Percentiles rank a stretch among this genome's conserved stretches.
Evolutionary conservation across 2,113 vertebrate species (phyloP).

Genomic region (Monarcha castaneiventris): DNA sequence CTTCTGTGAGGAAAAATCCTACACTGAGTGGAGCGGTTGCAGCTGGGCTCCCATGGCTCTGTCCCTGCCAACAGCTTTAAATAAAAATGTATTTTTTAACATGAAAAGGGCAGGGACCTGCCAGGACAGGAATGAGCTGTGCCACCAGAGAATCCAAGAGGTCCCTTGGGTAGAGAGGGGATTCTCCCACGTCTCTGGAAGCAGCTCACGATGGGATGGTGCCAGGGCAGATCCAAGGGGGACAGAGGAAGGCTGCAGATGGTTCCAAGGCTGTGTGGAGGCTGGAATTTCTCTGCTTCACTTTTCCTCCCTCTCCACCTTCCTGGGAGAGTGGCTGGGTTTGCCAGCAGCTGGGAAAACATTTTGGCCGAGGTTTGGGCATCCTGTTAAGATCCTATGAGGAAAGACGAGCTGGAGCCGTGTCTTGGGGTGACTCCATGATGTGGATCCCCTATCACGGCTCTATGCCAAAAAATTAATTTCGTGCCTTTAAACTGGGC

Average conservation of each 20-base stretch:
- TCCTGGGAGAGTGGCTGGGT: neutral
- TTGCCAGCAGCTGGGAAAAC: neutral
- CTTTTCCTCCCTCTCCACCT: neutral
- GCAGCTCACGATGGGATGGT: neutral
- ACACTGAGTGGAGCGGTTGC: neutral
- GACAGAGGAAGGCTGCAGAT: neutral
- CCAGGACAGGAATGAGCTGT: neutral
- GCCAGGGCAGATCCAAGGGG: neutral
- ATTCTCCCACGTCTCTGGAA: accelerated
- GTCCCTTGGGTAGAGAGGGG: neutral
- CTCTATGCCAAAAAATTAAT: too few relatives aligned
- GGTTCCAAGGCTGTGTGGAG: neutral
- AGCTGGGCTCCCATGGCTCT: neutral
- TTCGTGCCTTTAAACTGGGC: too few relatives aligned
- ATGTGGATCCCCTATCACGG: too few relatives aligned
- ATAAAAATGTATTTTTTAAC: neutral
- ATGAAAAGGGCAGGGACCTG: neutral
- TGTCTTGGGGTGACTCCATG: too few relatives aligned
- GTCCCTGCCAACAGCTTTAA: neutral
- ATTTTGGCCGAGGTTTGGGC: neutral
- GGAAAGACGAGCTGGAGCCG: accelerated
- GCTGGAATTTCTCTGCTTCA: neutral
- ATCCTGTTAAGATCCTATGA: neutral
- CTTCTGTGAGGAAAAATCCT: neutral
- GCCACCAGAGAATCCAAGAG: neutral